Evolutionary conservation across 2,888 invertebrate genomes (phyloP).

Genomic region (Drosophila phalerata): DNA sequence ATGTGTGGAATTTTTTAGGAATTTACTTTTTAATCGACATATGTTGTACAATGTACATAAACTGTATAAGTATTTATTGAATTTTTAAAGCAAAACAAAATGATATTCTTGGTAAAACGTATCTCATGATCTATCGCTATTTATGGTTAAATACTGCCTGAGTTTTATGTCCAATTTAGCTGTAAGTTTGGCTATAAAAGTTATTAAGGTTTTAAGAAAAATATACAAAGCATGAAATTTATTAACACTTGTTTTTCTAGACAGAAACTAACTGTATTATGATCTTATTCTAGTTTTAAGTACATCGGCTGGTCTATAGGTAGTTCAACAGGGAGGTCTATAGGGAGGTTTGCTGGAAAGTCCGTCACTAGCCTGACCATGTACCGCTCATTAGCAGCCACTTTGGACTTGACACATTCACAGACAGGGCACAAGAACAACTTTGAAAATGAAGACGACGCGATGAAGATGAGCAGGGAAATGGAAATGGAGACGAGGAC

Average conservation of each 20-base stretch:
- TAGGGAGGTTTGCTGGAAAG: background rate
- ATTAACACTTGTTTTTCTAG: too few relatives aligned
- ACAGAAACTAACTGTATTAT: background rate
- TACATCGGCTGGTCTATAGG: background rate
- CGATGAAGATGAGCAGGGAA: background rate
- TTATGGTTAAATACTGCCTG: too few relatives aligned
- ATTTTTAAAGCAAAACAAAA: too few relatives aligned
- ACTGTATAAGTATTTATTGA: too few relatives aligned
- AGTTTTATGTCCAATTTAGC: background rate
- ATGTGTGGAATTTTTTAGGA: too few relatives aligned
- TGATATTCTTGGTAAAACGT: too few relatives aligned
- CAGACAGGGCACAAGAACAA: conserved; percentile 16
- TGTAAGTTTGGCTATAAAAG: too few relatives aligned
- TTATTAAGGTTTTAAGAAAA: too few relatives aligned
- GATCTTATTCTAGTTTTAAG: background rate
- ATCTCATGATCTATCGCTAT: too few relatives aligned
- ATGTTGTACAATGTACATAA: too few relatives aligned
- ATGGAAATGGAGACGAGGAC: conserved; percentile 10
- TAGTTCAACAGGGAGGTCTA: background rate
- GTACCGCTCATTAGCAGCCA: conserved; percentile 59
- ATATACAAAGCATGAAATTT: too few relatives aligned
- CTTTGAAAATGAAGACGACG: background rate
- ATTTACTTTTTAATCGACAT: too few relatives aligned
- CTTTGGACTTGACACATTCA: conserved; percentile 53
- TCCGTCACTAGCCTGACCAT: conserved; percentile 38